Percentiles rank a stretch among this genome's conserved stretches.
These are phyloP conservation scores for Sarotherodon lohbergeri DNA, from an alignment of 2,113 vertebrate species.

Conservation along the genomic window DNA sequence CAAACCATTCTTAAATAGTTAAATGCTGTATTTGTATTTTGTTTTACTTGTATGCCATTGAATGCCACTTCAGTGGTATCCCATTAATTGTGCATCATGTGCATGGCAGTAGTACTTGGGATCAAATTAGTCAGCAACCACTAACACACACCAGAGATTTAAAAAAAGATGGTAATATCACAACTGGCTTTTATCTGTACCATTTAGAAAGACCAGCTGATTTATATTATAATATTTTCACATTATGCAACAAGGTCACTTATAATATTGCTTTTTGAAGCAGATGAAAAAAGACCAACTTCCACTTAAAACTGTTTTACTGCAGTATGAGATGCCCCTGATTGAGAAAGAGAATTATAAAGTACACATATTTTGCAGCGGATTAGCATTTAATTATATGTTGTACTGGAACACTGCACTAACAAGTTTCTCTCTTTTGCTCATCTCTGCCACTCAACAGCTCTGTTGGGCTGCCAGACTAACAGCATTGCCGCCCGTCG, in stretches of 20 bases:
- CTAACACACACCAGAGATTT: background rate
- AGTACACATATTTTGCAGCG: background rate
- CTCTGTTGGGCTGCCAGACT: background rate
- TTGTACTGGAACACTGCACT: slow-evolving; percentile 7
- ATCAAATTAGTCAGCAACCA: background rate
- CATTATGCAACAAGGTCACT: background rate
- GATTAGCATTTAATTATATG: slow-evolving; percentile 46
- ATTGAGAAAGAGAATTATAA: background rate
- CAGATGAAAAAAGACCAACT: background rate
- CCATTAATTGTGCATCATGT: background rate
- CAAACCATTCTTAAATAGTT: background rate
- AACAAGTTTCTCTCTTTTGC: background rate
- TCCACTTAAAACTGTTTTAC: background rate
- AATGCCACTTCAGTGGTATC: background rate
- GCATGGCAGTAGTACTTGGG: background rate
- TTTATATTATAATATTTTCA: background rate
- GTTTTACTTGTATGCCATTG: background rate
- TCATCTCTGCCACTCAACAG: slow-evolving; percentile 9
- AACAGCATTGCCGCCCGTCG: background rate
- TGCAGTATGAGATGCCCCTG: background rate
- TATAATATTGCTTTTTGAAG: background rate
- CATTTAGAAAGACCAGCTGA: background rate
- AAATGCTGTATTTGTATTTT: background rate
- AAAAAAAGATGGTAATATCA: background rate
- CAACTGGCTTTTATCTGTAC: background rate